Percentiles rank a stretch among this genome's conserved stretches.
These are phyloP conservation scores for Vimba vimba DNA, from an alignment of 2,113 vertebrate genomes.

Conservation along the genomic window DNA sequence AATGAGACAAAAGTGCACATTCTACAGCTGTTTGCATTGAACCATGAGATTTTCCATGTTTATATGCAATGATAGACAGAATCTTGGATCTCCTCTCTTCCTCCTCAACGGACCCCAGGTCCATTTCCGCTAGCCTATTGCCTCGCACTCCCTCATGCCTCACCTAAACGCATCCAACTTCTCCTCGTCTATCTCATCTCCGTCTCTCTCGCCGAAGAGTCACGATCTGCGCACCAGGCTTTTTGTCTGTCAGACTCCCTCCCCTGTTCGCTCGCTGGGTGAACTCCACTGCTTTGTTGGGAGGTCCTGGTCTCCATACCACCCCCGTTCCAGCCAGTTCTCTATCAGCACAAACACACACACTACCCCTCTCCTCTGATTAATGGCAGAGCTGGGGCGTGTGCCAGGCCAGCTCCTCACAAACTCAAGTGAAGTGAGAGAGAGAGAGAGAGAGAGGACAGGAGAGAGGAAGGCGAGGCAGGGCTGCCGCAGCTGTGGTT, in stretches of 20 bases:
- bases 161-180: conserved; percentile 50
- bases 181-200: conserved; percentile 48
- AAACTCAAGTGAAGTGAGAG: conserved; percentile 58
- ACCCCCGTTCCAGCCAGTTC: conserved; percentile 71
- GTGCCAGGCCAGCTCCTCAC: conserved; percentile 70
- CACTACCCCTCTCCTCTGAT: conserved; percentile 68
- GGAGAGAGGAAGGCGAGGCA: conserved; percentile 46
- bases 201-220: conserved; percentile 63
- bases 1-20: conserved; percentile 64
- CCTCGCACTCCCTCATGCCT: conserved; percentile 52
- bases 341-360: conserved; percentile 66
- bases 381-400: conserved; percentile 77
- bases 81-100: conserved; percentile 58
- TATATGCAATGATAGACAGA: conserved; percentile 60
- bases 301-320: conserved; percentile 79
- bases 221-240: conserved; percentile 76
- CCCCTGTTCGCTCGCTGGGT: conserved; percentile 76
- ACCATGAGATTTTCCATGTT: conserved; percentile 64
- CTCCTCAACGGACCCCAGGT: conserved; percentile 51
- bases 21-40: conserved; percentile 65
- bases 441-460: conserved; percentile 36
- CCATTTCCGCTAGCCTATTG: conserved; percentile 57
- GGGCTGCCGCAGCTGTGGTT: conserved; percentile 76
- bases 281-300: conserved; percentile 79
- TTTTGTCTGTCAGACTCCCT: conserved; percentile 72